Evolutionary conservation across 2,113 vertebrate species (phyloP).

Genomic region (Oenanthe oenanthe): DNA sequence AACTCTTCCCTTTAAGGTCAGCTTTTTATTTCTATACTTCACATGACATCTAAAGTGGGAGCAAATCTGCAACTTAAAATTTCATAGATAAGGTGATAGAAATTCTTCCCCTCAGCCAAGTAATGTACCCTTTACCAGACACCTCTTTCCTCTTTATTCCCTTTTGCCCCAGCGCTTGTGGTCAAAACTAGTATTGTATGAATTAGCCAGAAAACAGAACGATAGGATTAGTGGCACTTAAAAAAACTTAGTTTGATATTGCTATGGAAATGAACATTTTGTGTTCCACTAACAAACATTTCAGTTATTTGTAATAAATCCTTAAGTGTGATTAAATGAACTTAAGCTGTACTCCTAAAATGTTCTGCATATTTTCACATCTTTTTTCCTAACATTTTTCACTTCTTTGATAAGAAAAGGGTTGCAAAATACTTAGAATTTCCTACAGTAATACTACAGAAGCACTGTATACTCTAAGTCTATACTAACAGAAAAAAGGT

Average conservation of each 20-base stretch:
- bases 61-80: not conserved
- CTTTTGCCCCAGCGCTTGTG: rapidly evolving
- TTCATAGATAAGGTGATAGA: not conserved
- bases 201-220: not conserved
- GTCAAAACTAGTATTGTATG: not conserved
- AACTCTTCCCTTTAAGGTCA: rapidly evolving
- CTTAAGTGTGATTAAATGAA: not conserved
- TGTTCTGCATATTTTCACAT: not conserved
- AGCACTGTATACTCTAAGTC: not conserved
- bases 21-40: rapidly evolving
- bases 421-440: not conserved
- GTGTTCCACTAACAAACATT: not conserved
- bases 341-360: not conserved
- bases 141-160: not conserved
- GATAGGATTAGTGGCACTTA: not conserved
- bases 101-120: not conserved
- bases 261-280: not conserved
- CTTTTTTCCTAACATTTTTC: not conserved
- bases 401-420: not conserved
- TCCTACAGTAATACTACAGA: not conserved
- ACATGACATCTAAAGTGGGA: not conserved
- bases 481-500: not conserved
- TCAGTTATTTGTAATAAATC: not conserved
- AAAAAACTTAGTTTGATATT: rapidly evolving
- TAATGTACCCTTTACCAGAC: not conserved